These are phyloP conservation scores for Sebastes melanostomus DNA, from an alignment of 2,797 vertebrate genomes.

Conservation along the genomic window DNA sequence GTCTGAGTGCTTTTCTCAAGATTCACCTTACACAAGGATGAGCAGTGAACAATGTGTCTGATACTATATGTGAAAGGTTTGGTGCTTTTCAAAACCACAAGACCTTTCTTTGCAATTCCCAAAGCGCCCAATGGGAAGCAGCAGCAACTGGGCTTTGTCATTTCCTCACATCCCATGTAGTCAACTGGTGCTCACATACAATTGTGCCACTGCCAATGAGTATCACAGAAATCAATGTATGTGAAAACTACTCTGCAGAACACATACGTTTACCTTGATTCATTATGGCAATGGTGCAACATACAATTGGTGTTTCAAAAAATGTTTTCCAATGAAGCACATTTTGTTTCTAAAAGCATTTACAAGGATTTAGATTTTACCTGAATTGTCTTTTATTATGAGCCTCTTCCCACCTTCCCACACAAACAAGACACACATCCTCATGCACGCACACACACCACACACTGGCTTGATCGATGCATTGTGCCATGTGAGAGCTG, in stretches of 20 bases:
- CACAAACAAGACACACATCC: background rate
- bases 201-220: background rate
- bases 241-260: background rate
- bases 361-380: background rate
- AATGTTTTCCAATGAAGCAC: background rate
- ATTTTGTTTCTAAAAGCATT: too few relatives aligned
- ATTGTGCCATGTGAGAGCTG: conserved; percentile 54
- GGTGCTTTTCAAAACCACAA: conserved; percentile 29
- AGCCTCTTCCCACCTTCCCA: background rate
- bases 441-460: background rate
- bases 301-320: background rate
- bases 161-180: conserved; percentile 25
- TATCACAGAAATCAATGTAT: conserved; percentile 1
- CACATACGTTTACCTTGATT: background rate
- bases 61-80: conserved; percentile 53
- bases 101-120: conserved; percentile 24
- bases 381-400: background rate
- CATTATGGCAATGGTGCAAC: background rate
- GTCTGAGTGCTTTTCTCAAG: conserved; percentile 68
- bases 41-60: conserved; percentile 49
- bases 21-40: conserved; percentile 69
- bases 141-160: background rate
- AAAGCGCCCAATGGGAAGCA: conserved; percentile 18
- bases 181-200: background rate
- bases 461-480: conserved; percentile 68